Base-by-base conservation (phyloP, 2,797 vertebrate genomes). In the Rhabdomys pumilio region DNA sequence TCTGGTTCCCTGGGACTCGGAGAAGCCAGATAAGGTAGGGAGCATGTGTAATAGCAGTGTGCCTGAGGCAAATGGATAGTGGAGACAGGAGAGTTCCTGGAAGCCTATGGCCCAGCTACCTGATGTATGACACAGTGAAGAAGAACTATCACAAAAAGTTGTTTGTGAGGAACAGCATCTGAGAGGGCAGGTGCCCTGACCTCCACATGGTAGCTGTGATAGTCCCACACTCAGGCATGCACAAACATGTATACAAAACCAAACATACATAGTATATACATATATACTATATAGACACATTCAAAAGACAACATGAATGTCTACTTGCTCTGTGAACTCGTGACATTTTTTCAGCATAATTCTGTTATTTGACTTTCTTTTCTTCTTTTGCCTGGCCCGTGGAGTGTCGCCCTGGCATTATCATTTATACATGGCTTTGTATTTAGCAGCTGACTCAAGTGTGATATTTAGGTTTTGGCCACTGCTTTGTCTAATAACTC, bases 401-500 rank as follows among this genome's bases (percentile, higher is more conserved):
- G n/a, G 7, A 53, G n/a, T 91, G 89, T 77, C 5, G 34, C 34
- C 34, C 2, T 83, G 17, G 38, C 7, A 14, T 72, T 93, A 44
- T 79, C 84, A 38, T 89, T 89, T 47, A 91, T 31, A 53, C 7
- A 38, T 59, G 29, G 10, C 31, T 90, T 91, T 75, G 22, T 73
- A 86, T 83, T 95, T n/a, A 93, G 50, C 15, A 29, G 24, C n/a
- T 67, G 50, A 88, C 13, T 88, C 65, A 77, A 41, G 65, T 20
- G 29, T 50, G 20, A 82, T 26, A 12, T 12, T 47, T 65, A 41
- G 15, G 11, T 73, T 94, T 90, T 80, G 55, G 53, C 29, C 55
- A 75, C 12, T 92, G 93, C n/a, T 92, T 90, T 94, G 20, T 90
- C 34, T 90, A 80, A 69, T 57, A 87, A 6, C n/a, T 91, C 15